Conservation (phyloP, 1,140 invertebrate species). For the Lithobius niger region DNA sequence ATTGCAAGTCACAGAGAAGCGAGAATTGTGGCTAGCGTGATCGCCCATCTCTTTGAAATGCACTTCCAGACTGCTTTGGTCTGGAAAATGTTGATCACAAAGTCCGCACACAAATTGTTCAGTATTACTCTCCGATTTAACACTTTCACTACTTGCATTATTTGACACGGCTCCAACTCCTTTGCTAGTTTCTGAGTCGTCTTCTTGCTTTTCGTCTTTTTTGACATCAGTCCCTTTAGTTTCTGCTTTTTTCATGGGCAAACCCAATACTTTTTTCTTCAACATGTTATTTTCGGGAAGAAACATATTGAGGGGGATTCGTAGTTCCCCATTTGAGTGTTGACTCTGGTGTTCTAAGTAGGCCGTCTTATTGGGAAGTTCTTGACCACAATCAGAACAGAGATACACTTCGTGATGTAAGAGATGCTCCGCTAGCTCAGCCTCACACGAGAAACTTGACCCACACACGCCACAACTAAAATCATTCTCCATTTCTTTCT, state of each 20-base stretch:
- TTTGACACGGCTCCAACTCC: too few species aligned
- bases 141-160: not conserved
- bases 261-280: not conserved
- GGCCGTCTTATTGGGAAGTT: not conserved
- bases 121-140: not conserved
- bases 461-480: conserved; percentile 3
- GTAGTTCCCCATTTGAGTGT: conserved; percentile 1
- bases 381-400: conserved; percentile 5
- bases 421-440: not conserved
- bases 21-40: conserved; percentile 3
- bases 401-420: conserved; percentile 1
- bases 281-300: not conserved
- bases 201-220: not conserved
- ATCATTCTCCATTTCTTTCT: not conserved
- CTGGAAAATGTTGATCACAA: conserved; percentile 6
- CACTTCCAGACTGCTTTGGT: not conserved
- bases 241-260: not conserved
- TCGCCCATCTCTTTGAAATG: conserved; percentile 5
- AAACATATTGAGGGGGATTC: conserved; percentile 1
- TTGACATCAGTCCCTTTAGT: not conserved
- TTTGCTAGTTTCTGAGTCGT: not conserved
- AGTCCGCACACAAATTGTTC: conserved; percentile 8
- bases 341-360: conserved; percentile 1
- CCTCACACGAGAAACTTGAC: not conserved
- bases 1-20: conserved; percentile 8